A percentile compares a stretch with the other conserved stretches of the same genome.
Evolutionary conservation across 2,113 vertebrate species (phyloP).

Genomic region (Heloderma charlesbogerti): DNA sequence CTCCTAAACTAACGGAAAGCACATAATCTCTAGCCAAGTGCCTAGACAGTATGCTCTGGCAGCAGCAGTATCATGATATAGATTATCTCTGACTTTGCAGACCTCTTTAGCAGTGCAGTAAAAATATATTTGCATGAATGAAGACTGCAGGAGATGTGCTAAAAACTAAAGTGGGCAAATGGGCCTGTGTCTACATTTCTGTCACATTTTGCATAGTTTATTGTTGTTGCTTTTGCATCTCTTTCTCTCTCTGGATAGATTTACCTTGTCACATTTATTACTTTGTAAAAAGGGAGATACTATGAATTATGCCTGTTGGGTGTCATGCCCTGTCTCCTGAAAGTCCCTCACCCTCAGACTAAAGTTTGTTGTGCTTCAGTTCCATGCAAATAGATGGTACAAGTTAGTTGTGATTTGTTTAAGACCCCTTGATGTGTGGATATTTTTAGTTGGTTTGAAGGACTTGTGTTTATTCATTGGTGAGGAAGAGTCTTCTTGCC

Average conservation of each 20-base stretch:
- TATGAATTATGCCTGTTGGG: background rate
- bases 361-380: background rate
- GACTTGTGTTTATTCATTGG: slow-evolving; percentile 1
- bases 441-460: background rate
- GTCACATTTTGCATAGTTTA: slow-evolving; percentile 47
- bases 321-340: background rate
- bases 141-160: slow-evolving; percentile 1
- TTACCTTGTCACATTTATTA: background rate
- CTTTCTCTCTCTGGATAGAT: background rate
- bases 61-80: slow-evolving; percentile 31
- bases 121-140: slow-evolving; percentile 25
- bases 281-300: background rate
- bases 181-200: slow-evolving; percentile 42
- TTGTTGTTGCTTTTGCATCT: background rate
- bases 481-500: background rate
- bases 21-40: background rate
- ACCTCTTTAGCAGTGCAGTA: slow-evolving; percentile 40
- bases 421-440: background rate
- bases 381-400: background rate
- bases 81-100: slow-evolving; percentile 2
- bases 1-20: slow-evolving; percentile 35
- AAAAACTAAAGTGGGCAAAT: slow-evolving; percentile 34
- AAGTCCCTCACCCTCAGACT: background rate
- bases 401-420: background rate
- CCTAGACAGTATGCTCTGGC: slow-evolving; percentile 26